These are phyloP conservation scores for Strix aluco DNA, from an alignment of 2,113 vertebrate genomes.

Conservation along the genomic window DNA sequence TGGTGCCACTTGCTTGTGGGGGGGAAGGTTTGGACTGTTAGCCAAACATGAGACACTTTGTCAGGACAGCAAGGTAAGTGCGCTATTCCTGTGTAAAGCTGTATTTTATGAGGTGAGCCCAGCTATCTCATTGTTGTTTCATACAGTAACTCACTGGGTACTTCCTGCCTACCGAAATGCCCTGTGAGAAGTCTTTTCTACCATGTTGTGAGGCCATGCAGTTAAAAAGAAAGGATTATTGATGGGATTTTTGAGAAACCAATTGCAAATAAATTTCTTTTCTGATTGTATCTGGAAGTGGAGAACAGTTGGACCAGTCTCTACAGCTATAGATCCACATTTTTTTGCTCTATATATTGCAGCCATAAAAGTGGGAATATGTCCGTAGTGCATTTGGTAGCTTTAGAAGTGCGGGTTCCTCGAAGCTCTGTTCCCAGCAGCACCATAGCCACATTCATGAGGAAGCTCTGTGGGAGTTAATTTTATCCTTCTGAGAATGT, in stretches of 20 bases:
- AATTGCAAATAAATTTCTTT: not conserved
- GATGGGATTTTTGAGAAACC: constrained; percentile 19
- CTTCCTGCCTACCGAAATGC: not conserved
- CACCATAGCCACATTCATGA: not conserved
- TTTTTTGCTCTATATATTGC: not conserved
- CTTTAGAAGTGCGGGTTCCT: not conserved
- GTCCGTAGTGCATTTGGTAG: not conserved
- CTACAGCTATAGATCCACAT: not conserved
- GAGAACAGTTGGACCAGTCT: not conserved
- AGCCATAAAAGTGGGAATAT: not conserved
- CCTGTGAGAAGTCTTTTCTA: not conserved
- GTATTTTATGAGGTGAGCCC: not conserved
- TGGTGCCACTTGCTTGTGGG: not conserved
- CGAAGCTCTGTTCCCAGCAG: not conserved
- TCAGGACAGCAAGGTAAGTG: not conserved
- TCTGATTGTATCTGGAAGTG: constrained; percentile 7
- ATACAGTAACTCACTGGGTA: not conserved
- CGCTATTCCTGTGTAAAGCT: not conserved
- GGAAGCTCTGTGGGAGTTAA: not conserved
- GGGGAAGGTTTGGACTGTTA: not conserved
- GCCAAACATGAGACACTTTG: not conserved
- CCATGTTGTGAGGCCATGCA: not conserved
- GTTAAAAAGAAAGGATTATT: not conserved
- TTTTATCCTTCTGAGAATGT: not conserved
- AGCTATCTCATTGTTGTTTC: not conserved